Evolutionary conservation across 2,113 vertebrate species (phyloP).

Genomic region (Rhynchopsitta pachyrhyncha): DNA sequence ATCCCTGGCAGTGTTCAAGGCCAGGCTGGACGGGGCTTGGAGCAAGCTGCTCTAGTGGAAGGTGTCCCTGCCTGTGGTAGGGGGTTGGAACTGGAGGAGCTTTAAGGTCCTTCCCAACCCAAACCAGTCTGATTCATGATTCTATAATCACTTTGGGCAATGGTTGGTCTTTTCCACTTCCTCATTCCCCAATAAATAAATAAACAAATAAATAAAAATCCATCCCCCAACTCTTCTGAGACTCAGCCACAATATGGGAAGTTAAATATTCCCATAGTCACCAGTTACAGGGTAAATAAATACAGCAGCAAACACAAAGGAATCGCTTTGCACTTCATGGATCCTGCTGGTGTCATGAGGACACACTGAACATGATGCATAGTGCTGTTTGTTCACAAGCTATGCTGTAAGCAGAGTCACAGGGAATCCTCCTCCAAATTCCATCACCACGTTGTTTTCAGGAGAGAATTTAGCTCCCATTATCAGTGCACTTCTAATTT

Average conservation of each 20-base stretch:
- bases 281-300: neutral
- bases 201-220: neutral
- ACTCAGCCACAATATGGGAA: fast-evolving
- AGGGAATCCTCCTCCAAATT: neutral
- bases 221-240: neutral
- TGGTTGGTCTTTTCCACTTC: neutral
- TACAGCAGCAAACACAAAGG: neutral
- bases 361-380: fast-evolving
- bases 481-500: neutral
- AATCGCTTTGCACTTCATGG: fast-evolving
- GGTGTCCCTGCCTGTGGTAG: neutral
- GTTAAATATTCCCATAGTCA: neutral
- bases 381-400: neutral
- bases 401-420: neutral
- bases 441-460: fast-evolving
- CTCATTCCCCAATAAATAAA: neutral
- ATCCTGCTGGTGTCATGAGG: fast-evolving
- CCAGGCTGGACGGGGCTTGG: neutral
- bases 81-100: neutral
- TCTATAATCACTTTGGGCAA: neutral
- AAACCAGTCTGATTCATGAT: neutral
- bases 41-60: neutral
- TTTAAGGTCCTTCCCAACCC: neutral
- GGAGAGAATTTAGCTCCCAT: neutral
- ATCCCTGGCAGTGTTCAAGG: neutral